Evolutionary conservation across 2,113 vertebrate genomes (phyloP).

Genomic region (Ellobius talpinus): DNA sequence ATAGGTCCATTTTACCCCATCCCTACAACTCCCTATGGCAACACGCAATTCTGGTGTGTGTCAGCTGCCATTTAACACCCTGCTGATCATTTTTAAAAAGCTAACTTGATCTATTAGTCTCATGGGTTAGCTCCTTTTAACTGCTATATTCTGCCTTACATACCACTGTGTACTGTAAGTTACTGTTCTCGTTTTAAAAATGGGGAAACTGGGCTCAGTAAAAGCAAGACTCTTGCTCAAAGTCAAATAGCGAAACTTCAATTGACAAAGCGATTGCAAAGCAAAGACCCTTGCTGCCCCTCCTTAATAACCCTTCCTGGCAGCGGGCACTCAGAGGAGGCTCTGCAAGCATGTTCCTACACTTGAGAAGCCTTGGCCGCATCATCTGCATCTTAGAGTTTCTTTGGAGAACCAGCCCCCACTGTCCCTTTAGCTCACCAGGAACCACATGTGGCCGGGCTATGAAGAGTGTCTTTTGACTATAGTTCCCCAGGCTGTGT

Average conservation of each 20-base stretch:
- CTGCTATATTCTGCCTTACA: background rate
- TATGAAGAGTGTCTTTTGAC: constrained; percentile 12
- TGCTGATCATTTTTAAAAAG: background rate
- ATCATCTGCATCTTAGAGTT: background rate
- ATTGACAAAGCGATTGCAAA: background rate
- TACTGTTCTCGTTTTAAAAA: constrained; percentile 43
- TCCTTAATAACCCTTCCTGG: background rate
- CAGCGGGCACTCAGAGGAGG: background rate
- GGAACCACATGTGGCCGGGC: constrained; percentile 49
- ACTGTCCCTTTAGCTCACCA: constrained; percentile 50
- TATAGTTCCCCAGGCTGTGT: background rate
- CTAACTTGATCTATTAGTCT: background rate
- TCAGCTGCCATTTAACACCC: background rate
- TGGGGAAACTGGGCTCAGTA: background rate
- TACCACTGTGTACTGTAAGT: background rate
- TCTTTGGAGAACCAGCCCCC: background rate
- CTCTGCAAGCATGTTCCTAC: background rate
- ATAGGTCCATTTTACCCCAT: fast-evolving
- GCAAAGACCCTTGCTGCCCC: background rate
- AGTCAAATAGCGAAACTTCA: background rate
- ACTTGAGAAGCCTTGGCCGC: fast-evolving
- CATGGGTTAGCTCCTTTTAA: background rate
- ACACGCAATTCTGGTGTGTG: background rate
- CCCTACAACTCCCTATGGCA: background rate
- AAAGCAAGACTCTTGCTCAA: background rate